phyloP scores from a whole-genome alignment of 2,888 invertebrate species.

The Blastobasis lacticolella region DNA sequence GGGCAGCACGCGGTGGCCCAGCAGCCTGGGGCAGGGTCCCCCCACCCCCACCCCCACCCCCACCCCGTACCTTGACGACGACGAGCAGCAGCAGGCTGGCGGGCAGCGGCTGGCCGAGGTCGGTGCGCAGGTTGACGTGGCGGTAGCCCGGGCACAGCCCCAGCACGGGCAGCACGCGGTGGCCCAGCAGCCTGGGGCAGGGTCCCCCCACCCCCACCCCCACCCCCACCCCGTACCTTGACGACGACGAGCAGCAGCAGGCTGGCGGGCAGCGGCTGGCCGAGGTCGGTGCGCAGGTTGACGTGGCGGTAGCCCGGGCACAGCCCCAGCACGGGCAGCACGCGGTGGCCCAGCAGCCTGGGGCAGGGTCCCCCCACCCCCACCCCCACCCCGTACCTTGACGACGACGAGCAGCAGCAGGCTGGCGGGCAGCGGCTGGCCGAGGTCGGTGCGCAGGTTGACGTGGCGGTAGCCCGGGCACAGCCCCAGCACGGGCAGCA shows the following conservation, averaged over 20 bases:
- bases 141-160: slow-evolving; percentile 95
- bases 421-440: slow-evolving; percentile 90
- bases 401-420: slow-evolving; percentile 92
- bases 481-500: slow-evolving; percentile 91
- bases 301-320: slow-evolving; percentile 96
- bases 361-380: no score
- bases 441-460: slow-evolving; percentile 90
- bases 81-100: slow-evolving; percentile 92
- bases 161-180: slow-evolving; percentile 92
- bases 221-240: slow-evolving; percentile 58
- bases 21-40: slow-evolving; percentile 62
- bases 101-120: slow-evolving; percentile 90
- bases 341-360: slow-evolving; percentile 93
- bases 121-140: slow-evolving; percentile 92
- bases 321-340: slow-evolving; percentile 91
- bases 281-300: slow-evolving; percentile 90
- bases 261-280: slow-evolving; percentile 90
- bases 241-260: slow-evolving; percentile 92
- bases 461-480: slow-evolving; percentile 96
- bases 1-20: slow-evolving; percentile 95
- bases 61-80: slow-evolving; percentile 78
- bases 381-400: slow-evolving; percentile 54
- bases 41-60: no score
- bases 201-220: no score
- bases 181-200: slow-evolving; percentile 84